Conservation (phyloP, 1,140 invertebrate species). For the Diabrotica virgifera region DNA sequence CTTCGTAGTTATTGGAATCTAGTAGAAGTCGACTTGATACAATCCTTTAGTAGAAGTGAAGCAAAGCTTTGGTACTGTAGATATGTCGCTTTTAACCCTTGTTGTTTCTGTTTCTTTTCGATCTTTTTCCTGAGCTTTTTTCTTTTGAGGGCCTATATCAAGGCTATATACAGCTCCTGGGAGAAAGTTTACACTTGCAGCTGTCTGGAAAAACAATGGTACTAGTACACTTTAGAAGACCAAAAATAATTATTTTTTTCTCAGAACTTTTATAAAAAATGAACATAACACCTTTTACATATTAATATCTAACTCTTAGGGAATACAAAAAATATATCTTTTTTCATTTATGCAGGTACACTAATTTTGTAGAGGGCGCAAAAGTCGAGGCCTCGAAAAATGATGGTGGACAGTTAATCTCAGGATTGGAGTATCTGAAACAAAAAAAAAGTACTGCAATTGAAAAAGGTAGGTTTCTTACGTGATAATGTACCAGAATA, state of each 20-base stretch:
- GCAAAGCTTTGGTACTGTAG: slow-evolving; percentile 30
- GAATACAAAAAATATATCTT: too few species aligned
- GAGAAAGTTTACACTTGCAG: slow-evolving; percentile 32
- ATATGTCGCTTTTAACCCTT: slow-evolving; percentile 27
- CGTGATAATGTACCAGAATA: too few species aligned
- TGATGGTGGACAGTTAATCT: too few species aligned
- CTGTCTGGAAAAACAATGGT: slow-evolving; percentile 27
- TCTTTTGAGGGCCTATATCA: slow-evolving; percentile 35
- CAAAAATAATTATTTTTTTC: too few species aligned
- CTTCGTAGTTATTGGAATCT: neutral
- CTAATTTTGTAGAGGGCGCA: too few species aligned
- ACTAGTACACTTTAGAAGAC: too few species aligned
- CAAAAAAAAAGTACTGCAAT: neutral
- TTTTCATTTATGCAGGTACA: too few species aligned
- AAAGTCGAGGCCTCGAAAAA: too few species aligned
- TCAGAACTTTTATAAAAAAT: too few species aligned
- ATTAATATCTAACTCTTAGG: too few species aligned
- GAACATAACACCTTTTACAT: too few species aligned
- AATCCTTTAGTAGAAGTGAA: slow-evolving; percentile 35
- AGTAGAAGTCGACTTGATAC: slow-evolving; percentile 38
- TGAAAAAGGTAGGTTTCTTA: neutral
- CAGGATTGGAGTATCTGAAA: too few species aligned
- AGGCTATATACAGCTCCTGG: slow-evolving; percentile 38
- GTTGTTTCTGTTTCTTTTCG: slow-evolving; percentile 25
- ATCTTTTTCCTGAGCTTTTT: slow-evolving; percentile 27